Evolutionary conservation across 2,888 invertebrate genomes (phyloP).

Genomic region (Dexiosoma caninum): DNA sequence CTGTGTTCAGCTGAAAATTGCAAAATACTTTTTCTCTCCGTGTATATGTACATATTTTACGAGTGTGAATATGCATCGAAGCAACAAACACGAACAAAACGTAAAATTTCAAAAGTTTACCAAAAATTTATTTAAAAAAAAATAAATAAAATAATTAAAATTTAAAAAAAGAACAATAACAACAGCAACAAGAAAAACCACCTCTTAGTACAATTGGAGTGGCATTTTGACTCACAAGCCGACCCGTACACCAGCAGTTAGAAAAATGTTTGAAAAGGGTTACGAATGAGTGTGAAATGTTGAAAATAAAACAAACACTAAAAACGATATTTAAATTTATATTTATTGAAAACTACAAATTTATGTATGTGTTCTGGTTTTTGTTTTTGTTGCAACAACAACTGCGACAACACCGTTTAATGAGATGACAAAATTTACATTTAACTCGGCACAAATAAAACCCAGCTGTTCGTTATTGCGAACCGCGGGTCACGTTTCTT

Average conservation of each 20-base stretch:
- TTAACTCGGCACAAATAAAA: background rate
- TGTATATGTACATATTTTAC: background rate
- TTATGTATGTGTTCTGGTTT: no score
- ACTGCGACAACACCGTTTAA: background rate
- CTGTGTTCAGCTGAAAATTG: no score
- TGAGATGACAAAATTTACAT: conserved; percentile 4
- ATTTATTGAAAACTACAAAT: background rate
- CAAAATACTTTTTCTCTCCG: no score
- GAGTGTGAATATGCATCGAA: background rate
- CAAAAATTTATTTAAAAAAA: conserved; percentile 13
- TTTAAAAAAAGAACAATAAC: background rate
- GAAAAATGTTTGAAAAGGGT: background rate
- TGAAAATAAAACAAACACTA: background rate
- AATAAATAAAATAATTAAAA: conserved; percentile 4
- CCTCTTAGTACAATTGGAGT: background rate
- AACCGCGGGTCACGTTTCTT: conserved; percentile 19
- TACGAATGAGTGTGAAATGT: background rate
- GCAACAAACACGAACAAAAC: conserved; percentile 39
- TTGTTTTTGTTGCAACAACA: background rate
- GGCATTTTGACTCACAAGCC: background rate
- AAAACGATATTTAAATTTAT: background rate
- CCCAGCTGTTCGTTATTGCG: background rate
- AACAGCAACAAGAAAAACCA: no score
- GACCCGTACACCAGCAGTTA: background rate
- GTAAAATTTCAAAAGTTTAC: conserved; percentile 53